Conservation (phyloP, 92 coral and sea anemone species). For the Pocillopora grandis region DNA sequence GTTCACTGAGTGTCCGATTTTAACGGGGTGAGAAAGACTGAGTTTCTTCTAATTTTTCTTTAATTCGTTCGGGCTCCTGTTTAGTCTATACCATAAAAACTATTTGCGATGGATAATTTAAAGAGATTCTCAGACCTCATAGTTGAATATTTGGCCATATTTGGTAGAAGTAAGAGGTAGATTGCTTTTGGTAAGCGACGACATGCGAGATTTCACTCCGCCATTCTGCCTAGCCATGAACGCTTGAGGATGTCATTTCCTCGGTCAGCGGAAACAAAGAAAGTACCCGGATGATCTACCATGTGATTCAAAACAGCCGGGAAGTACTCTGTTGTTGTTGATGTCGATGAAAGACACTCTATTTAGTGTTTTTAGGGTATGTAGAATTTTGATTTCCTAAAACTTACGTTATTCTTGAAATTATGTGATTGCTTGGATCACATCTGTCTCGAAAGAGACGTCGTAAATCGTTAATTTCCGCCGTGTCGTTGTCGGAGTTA, state of each 20-base stretch:
- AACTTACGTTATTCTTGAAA: background rate
- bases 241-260: background rate
- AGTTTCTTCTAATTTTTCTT: too few relatives aligned
- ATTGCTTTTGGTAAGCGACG: too few relatives aligned
- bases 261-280: constrained; percentile 9
- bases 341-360: background rate
- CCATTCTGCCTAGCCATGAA: background rate
- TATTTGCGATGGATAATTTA: too few relatives aligned
- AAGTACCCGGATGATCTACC: constrained; percentile 31
- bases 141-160: too few relatives aligned
- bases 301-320: constrained; percentile 16
- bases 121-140: too few relatives aligned
- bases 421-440: background rate
- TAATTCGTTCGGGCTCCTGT: too few relatives aligned
- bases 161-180: too few relatives aligned
- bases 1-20: too few relatives aligned
- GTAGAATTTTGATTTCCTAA: background rate
- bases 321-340: background rate
- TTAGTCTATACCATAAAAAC: too few relatives aligned
- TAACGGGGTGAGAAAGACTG: too few relatives aligned
- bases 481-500: background rate
- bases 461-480: background rate
- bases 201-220: background rate
- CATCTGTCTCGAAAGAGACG: background rate
- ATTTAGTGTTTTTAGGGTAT: constrained; percentile 18